Evolutionary conservation across 2,888 invertebrate species (phyloP).

Genomic region (Cryptocheilus praepositus): DNA sequence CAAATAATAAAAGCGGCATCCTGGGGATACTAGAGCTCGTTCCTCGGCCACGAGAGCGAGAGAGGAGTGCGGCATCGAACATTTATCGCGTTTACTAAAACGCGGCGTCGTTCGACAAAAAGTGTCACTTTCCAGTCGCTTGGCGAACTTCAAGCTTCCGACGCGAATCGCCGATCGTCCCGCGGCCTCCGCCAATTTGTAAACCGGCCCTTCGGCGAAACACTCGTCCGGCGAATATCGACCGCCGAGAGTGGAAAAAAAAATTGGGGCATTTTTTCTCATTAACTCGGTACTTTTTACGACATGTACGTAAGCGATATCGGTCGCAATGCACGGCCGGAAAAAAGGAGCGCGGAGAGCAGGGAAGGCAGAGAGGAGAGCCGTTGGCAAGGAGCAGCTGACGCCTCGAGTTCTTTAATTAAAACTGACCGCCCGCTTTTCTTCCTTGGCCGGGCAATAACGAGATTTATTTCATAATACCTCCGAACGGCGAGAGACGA

Average conservation of each 20-base stretch:
- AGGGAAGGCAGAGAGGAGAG: conserved; percentile 44
- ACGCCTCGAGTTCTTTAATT: conserved; percentile 73
- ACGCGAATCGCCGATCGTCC: conserved; percentile 15
- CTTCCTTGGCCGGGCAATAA: conserved; percentile 66
- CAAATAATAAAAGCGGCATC: conserved; percentile 48
- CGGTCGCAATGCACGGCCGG: conserved; percentile 52
- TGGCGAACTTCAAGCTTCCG: not conserved
- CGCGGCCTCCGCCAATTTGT: not conserved
- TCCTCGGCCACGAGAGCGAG: too few species aligned
- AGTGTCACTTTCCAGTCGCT: conserved; percentile 8
- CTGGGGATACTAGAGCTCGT: conserved; percentile 27
- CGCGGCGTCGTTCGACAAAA: conserved; percentile 19
- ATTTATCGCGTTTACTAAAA: conserved; percentile 37
- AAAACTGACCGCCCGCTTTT: conserved; percentile 70
- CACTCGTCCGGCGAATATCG: not conserved
- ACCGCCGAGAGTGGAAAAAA: not conserved
- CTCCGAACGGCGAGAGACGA: conserved; percentile 41
- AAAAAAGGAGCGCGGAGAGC: conserved; percentile 43
- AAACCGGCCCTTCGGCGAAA: too few species aligned
- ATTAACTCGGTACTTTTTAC: conserved; percentile 42
- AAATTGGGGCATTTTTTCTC: conserved; percentile 14
- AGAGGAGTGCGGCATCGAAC: conserved; percentile 26
- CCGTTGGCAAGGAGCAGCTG: conserved; percentile 69
- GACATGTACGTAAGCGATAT: conserved; percentile 53
- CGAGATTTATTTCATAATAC: conserved; percentile 71